These are phyloP conservation scores for Lepidocyrtoides sp. DNA, from an alignment of 2,888 invertebrate genomes.

Conservation along the genomic window DNA sequence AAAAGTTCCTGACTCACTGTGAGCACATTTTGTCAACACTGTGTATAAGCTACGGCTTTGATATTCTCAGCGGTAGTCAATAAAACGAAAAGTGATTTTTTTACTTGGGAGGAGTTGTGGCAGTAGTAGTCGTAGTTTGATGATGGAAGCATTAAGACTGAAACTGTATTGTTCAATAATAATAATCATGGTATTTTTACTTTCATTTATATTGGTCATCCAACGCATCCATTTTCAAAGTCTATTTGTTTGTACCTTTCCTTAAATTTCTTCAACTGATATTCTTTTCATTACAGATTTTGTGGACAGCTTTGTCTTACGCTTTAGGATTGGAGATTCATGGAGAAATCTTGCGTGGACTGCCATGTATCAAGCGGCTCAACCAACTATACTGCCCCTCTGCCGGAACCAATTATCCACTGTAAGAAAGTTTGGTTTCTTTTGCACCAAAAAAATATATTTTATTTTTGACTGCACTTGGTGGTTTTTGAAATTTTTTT, in stretches of 20 bases:
- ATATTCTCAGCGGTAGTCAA: neutral
- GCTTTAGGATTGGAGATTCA: slow-evolving; percentile 95
- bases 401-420: slow-evolving; percentile 96
- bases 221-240: neutral
- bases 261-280: neutral
- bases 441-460: neutral
- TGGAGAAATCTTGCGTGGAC: slow-evolving; percentile 92
- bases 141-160: slow-evolving; percentile 63
- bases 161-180: slow-evolving; percentile 14
- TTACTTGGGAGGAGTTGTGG: neutral
- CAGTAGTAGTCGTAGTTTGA: slow-evolving; percentile 33
- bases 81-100: slow-evolving; percentile 10
- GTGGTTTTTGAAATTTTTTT: too few relatives aligned
- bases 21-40: neutral
- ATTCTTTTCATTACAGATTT: slow-evolving; percentile 89
- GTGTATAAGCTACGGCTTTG: neutral
- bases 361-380: slow-evolving; percentile 95
- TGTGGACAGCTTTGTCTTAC: slow-evolving; percentile 96
- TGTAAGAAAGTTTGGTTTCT: slow-evolving; percentile 89
- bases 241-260: neutral
- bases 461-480: slow-evolving; percentile 86
- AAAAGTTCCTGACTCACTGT: slow-evolving; percentile 27
- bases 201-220: neutral
- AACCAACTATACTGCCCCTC: slow-evolving; percentile 97
- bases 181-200: slow-evolving; percentile 46